These are phyloP conservation scores for Nomada flava DNA, from an alignment of 2,888 invertebrate species.

Conservation along the genomic window DNA sequence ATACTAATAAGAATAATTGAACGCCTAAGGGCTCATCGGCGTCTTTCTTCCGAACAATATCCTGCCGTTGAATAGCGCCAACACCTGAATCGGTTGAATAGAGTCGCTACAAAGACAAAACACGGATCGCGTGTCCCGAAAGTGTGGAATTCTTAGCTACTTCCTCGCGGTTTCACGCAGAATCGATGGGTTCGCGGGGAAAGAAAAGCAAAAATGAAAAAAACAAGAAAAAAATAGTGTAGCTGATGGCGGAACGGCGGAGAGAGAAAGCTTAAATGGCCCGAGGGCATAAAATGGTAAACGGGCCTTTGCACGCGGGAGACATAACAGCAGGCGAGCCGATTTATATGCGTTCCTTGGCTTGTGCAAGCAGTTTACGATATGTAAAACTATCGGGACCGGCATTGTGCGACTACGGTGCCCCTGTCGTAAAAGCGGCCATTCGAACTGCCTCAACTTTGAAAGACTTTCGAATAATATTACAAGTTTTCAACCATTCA, in stretches of 20 bases:
- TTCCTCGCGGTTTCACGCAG: conserved; percentile 16
- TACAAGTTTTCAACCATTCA: conserved; percentile 56
- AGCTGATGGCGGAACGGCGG: not conserved
- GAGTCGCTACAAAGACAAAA: not conserved
- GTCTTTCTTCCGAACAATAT: too few species aligned
- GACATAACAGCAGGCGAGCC: conserved; percentile 78
- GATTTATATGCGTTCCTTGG: conserved; percentile 79
- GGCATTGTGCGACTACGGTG: conserved; percentile 72
- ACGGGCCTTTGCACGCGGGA: conserved; percentile 73
- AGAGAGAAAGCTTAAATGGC: conserved; percentile 52
- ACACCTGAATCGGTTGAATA: not conserved
- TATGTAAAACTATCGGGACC: conserved; percentile 77
- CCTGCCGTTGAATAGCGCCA: not conserved
- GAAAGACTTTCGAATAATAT: conserved; percentile 71
- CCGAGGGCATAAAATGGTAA: conserved; percentile 77
- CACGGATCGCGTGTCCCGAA: not conserved
- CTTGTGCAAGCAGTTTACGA: conserved; percentile 76
- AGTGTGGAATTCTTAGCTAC: not conserved
- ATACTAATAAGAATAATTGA: too few species aligned
- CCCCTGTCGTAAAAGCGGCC: conserved; percentile 75
- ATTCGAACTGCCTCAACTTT: conserved; percentile 67
- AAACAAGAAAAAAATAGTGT: conserved; percentile 7
- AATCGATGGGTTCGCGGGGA: conserved; percentile 5
- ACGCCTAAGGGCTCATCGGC: too few species aligned
- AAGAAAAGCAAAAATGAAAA: not conserved